Evolutionary conservation across 2,888 invertebrate genomes (phyloP), one percentile per base, ranked within the genome.

Genomic region (Pseudococcus longispinus): DNA sequence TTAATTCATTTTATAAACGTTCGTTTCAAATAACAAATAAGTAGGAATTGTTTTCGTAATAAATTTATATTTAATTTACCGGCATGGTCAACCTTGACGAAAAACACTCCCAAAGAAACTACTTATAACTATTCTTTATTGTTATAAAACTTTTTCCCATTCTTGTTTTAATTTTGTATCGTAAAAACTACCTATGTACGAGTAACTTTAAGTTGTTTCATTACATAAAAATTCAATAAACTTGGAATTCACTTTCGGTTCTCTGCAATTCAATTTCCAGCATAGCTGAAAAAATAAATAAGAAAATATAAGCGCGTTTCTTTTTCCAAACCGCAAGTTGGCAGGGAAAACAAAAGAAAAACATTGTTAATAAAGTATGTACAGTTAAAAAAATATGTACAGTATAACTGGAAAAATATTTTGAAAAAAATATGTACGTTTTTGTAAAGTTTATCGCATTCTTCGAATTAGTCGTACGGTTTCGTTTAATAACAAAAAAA

Each of bases 371-470:
- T 70, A 70, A 70, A 70, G 29, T 70, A 70, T 15, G 26, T 8
- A 8, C 29, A 29, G 18, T 60, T 70, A 32, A 70, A 70, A 70
- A 29, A 9, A 70, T 8, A 8, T 29, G 32, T 29, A 29, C 70
- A 15, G 18, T 70, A 29, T 32, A 70, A 29, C 23, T 20, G 18
- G 26, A 65, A 70, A 70, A 26, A 70, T 29, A 70, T 70, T 70
- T 70, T 29, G 29, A 70, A 70, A 70, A n/a, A 70, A 70, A 23
- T 23, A 60, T 70, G 6, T 4, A 29, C 70, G 26, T 70, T 29
- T 70, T 29, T 70, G 29, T 70, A 70, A 70, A 70, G 70, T 29
- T 70, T 70, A 70, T 70, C 70, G 70, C 70, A 70, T 70, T 70
- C 70, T 4, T 29, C 13, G 29, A 70, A 70, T 70, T 32, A 70